Evolutionary conservation across 2,797 vertebrate species (phyloP).

Genomic region (Sebastes oblongus): DNA sequence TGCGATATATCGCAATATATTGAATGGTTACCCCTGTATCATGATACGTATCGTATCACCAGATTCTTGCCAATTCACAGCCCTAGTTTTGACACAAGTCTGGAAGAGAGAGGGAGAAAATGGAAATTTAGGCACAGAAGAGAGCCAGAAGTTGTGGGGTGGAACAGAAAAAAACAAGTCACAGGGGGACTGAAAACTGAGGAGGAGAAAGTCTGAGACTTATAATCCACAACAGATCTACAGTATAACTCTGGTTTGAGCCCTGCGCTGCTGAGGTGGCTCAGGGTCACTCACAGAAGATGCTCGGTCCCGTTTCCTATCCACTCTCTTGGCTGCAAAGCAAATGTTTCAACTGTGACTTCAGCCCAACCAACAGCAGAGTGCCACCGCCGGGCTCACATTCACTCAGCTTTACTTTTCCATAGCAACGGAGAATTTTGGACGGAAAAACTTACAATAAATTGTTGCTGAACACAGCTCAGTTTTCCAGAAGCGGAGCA

Average conservation of each 20-base stretch:
- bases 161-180: slow-evolving; percentile 2
- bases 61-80: no score
- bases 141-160: neutral
- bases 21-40: no score
- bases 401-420: slow-evolving; percentile 4
- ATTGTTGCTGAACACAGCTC: slow-evolving; percentile 5
- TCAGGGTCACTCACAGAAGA: slow-evolving; percentile 21
- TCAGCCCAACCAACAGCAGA: slow-evolving; percentile 5
- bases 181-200: neutral
- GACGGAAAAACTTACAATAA: neutral
- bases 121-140: neutral
- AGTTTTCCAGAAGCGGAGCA: slow-evolving; percentile 24
- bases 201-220: neutral
- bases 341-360: slow-evolving; percentile 8
- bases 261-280: neutral
- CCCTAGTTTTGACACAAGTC: no score
- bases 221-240: neutral
- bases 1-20: no score
- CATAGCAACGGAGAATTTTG: slow-evolving; percentile 11
- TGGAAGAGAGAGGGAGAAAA: neutral
- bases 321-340: slow-evolving; percentile 17
- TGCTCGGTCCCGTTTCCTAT: slow-evolving; percentile 31
- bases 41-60: no score
- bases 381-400: neutral
- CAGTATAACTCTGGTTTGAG: neutral